A percentile compares a stretch with the other conserved stretches of the same genome.
Conservation (phyloP, 2,888 invertebrate genomes). For the Opisthograptis luteolata region DNA sequence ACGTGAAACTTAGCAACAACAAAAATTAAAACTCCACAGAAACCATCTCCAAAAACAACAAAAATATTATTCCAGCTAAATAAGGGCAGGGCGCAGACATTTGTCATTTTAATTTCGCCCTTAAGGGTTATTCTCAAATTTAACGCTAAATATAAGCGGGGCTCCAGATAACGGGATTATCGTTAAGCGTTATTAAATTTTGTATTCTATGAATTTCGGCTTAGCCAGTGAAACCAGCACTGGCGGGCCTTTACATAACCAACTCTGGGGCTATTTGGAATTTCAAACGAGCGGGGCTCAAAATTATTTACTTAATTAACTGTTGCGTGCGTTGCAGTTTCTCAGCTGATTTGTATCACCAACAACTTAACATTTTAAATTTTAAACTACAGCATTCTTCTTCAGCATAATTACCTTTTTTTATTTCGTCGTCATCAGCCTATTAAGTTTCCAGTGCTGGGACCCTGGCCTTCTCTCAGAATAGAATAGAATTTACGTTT, state of each 20-base stretch:
- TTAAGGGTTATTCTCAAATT: slow-evolving; percentile 31
- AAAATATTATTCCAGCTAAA: slow-evolving; percentile 21
- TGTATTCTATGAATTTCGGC: slow-evolving; percentile 33
- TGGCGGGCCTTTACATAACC: slow-evolving; percentile 9
- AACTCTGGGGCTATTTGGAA: slow-evolving; percentile 15
- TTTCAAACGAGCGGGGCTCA: slow-evolving; percentile 3
- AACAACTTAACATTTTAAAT: too few relatives aligned
- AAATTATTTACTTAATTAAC: not conserved
- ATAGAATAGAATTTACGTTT: too few relatives aligned
- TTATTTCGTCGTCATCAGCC: too few relatives aligned
- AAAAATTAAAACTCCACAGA: slow-evolving; percentile 5
- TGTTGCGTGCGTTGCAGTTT: too few relatives aligned
- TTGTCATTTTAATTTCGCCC: slow-evolving; percentile 36
- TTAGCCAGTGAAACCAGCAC: slow-evolving; percentile 25
- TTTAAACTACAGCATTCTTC: too few relatives aligned
- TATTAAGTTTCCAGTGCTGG: too few relatives aligned
- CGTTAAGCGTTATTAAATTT: slow-evolving; percentile 35
- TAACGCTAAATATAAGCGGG: slow-evolving; percentile 31
- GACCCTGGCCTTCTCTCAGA: too few relatives aligned
- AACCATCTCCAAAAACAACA: slow-evolving; percentile 12
- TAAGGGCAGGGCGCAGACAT: slow-evolving; percentile 28
- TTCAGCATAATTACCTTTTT: too few relatives aligned
- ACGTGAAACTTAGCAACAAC: slow-evolving; percentile 3
- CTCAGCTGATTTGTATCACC: too few relatives aligned
- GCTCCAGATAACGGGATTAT: slow-evolving; percentile 32